Evolutionary conservation across 2,113 vertebrate species (phyloP), one percentile per base, ranked within the genome.

Genomic region (Zeus faber): DNA sequence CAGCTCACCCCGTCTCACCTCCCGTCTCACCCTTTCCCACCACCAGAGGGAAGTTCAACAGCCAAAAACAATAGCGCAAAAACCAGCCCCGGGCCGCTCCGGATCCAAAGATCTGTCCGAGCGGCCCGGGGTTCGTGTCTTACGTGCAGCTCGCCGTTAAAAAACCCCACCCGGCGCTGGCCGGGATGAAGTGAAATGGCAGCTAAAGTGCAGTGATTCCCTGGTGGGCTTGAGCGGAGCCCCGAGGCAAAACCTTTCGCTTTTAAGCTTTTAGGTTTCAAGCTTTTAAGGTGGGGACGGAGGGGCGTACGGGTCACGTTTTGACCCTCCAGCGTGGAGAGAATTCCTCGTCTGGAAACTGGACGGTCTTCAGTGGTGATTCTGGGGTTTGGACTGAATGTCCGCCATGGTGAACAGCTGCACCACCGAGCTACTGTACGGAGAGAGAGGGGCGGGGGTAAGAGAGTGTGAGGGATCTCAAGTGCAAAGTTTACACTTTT

Each of bases 321-420:
- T 79, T 79, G 74, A 76, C 58, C 64, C 47, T 60, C 79, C 73
- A 83, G 84, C 84, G 62, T 62, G 54, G 54, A 57, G 69, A 76
- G 73, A 76, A 85, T 81, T 85, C 81, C 80, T 58, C 4, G 59
- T 71, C 76, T 50, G 40, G 25, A 49, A 76, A 66, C 75, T 82
- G 82, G 84, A 88, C 67, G 59, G 69, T 82, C 82, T 86, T 88
- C 84, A 85, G 83, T 84, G 77, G 77, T 70, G 72, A n/a, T 4
- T 33, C 71, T 62, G 56, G 76, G 75, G 76, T 82, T 80, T 84
- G 80, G n/a, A n/a, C n/a, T 79, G 78, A 76, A 82, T 86, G 76
- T 73, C 35, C 77, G 78, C 77, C 76, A 79, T 80, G 74, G 79
- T 62, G 62, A 78, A 82, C 84, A 85, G 84, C 87, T 90, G 86